Conservation (phyloP, 2,113 vertebrate genomes). For the Diglossa brunneiventris region DNA sequence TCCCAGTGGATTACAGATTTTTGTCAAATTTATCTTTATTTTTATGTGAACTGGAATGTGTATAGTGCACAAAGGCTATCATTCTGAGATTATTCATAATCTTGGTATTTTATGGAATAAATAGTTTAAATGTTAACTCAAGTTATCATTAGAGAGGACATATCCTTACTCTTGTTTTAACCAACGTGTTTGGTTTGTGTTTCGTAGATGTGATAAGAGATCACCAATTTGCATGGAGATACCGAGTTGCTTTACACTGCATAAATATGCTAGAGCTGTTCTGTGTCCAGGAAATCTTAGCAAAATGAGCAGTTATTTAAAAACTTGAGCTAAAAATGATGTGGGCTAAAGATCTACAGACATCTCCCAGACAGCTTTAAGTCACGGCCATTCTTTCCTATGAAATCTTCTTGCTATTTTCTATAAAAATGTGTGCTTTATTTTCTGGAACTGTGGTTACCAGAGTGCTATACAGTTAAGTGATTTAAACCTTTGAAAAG, state of each 20-base stretch:
- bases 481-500: slow-evolving; percentile 34
- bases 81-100: background rate
- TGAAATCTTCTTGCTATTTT: slow-evolving; percentile 4
- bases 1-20: background rate
- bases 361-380: background rate
- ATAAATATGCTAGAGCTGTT: background rate
- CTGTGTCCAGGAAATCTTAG: background rate
- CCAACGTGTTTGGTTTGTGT: background rate
- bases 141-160: background rate
- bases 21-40: background rate
- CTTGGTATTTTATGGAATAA: background rate
- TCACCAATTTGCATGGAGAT: background rate
- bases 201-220: background rate
- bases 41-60: background rate
- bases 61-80: background rate
- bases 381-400: background rate
- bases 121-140: background rate
- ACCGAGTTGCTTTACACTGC: background rate
- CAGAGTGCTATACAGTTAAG: background rate
- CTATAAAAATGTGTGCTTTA: background rate
- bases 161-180: background rate
- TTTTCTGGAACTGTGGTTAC: slow-evolving; percentile 24
- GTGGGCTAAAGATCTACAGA: background rate
- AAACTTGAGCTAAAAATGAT: background rate
- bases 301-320: background rate